Conservation (phyloP, 2,888 invertebrate species). For the Bugula neritina region DNA sequence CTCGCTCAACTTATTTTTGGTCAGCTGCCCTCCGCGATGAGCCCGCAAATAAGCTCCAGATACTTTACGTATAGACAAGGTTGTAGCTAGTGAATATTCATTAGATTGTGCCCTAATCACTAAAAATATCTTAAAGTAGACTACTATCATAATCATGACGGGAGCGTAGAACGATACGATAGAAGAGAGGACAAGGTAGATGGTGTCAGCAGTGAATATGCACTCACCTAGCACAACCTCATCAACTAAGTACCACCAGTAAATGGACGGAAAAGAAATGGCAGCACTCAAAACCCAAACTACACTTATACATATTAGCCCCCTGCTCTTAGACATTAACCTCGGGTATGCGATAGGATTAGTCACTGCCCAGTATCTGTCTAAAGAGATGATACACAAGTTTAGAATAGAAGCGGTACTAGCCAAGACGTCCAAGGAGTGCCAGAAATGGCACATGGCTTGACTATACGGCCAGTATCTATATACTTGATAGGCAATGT, state of each 20-base stretch:
- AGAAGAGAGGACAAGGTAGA: constrained; percentile 93
- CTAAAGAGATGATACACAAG: constrained; percentile 90
- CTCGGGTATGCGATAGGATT: constrained; percentile 96
- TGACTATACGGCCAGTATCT: constrained; percentile 80
- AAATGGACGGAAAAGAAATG: constrained; percentile 94
- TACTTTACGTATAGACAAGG: constrained; percentile 31
- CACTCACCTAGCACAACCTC: constrained; percentile 58
- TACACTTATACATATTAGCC: constrained; percentile 80
- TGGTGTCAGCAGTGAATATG: constrained; percentile 90
- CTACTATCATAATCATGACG: constrained; percentile 93
- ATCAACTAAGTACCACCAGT: constrained; percentile 59
- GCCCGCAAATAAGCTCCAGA: constrained; percentile 21
- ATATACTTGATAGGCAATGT: constrained; percentile 45
- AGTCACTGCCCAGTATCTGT: constrained; percentile 97
- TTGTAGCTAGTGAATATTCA: constrained; percentile 41
- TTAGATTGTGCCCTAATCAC: constrained; percentile 28
- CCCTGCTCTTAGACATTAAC: constrained; percentile 79
- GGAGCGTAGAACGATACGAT: constrained; percentile 96
- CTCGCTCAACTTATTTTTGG: constrained; percentile 50
- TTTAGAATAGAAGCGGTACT: constrained; percentile 96
- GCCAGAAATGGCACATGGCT: constrained; percentile 96
- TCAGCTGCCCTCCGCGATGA: constrained; percentile 56
- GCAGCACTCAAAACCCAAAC: constrained; percentile 95
- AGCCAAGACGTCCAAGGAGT: constrained; percentile 90
- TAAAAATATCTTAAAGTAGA: constrained; percentile 69